These are phyloP conservation scores for Virgularia gustaviana DNA, from an alignment of 92 coral and sea anemone species.

Conservation along the genomic window DNA sequence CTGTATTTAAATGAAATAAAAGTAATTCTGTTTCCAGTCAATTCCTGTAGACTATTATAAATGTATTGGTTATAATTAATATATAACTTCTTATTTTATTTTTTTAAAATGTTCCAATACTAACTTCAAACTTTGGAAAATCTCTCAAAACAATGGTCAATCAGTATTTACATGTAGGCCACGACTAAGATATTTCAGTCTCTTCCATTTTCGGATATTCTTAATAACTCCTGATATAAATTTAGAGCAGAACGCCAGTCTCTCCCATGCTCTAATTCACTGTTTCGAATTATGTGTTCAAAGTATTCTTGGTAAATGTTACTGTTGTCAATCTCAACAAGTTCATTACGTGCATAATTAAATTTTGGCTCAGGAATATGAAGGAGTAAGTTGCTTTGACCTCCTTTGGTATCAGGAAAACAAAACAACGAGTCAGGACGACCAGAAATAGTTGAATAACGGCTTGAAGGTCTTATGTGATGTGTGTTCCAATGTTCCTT, in stretches of 20 bases:
- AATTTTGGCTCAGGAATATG: conserved; percentile 7
- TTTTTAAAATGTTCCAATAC: too few relatives aligned
- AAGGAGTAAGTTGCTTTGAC: conserved; percentile 21
- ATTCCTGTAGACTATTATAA: too few relatives aligned
- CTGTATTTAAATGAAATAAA: too few relatives aligned
- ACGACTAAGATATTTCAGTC: background rate
- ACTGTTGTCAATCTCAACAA: conserved; percentile 7
- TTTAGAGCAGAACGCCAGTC: conserved; percentile 9
- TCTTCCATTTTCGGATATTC: background rate
- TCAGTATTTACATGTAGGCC: too few relatives aligned
- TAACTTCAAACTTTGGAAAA: too few relatives aligned
- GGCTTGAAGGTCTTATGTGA: conserved; percentile 4
- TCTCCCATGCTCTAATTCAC: background rate
- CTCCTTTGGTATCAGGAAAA: conserved; percentile 17
- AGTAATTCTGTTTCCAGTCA: too few relatives aligned
- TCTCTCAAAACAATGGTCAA: too few relatives aligned
- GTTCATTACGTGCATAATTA: conserved; percentile 6
- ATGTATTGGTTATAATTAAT: too few relatives aligned
- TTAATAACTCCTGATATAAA: background rate
- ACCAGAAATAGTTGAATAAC: background rate
- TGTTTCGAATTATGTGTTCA: conserved; percentile 1
- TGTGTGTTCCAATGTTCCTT: conserved; percentile 36
- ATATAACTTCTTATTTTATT: too few relatives aligned
- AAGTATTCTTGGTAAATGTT: conserved; percentile 15
- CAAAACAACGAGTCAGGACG: conserved; percentile 20